These are phyloP conservation scores for Phallusia fumigata DNA, from an alignment of 23 tunicate species.

Conservation along the genomic window DNA sequence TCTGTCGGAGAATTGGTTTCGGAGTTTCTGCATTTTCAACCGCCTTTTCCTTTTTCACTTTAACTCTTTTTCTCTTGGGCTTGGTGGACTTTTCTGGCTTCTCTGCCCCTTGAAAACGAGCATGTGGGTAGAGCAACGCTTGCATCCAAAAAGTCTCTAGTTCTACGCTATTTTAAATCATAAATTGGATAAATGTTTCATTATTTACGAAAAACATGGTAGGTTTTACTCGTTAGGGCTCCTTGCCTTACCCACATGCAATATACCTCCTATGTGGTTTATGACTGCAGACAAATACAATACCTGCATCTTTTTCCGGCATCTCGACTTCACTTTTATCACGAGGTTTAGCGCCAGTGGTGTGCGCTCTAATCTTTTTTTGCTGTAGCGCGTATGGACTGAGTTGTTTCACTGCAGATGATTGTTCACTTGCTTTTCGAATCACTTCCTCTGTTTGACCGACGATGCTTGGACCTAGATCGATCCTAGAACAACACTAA, in stretches of 20 bases:
- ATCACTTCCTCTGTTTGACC: slow-evolving; percentile 9
- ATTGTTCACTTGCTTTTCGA: neutral
- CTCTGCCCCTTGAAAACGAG: neutral
- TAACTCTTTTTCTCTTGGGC: neutral
- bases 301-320: neutral
- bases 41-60: slow-evolving; percentile 18
- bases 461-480: slow-evolving; percentile 27
- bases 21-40: slow-evolving; percentile 5
- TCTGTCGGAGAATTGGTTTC: slow-evolving; percentile 49
- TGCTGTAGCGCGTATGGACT: slow-evolving; percentile 13
- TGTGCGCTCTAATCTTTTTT: slow-evolving; percentile 15
- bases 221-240: too few species aligned
- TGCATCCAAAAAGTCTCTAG: too few species aligned
- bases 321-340: slow-evolving; percentile 2
- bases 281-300: neutral
- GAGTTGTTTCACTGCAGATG: slow-evolving; percentile 4
- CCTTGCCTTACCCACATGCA: too few species aligned
- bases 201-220: too few species aligned
- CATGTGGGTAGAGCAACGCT: too few species aligned
- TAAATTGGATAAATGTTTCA: too few species aligned
- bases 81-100: neutral
- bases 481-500: neutral
- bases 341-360: slow-evolving; percentile 33
- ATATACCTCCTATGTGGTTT: too few species aligned
- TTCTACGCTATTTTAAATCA: too few species aligned